These are phyloP conservation scores for Circaetus cinerascens DNA, from an alignment of 2,113 vertebrate genomes.

Conservation along the genomic window DNA sequence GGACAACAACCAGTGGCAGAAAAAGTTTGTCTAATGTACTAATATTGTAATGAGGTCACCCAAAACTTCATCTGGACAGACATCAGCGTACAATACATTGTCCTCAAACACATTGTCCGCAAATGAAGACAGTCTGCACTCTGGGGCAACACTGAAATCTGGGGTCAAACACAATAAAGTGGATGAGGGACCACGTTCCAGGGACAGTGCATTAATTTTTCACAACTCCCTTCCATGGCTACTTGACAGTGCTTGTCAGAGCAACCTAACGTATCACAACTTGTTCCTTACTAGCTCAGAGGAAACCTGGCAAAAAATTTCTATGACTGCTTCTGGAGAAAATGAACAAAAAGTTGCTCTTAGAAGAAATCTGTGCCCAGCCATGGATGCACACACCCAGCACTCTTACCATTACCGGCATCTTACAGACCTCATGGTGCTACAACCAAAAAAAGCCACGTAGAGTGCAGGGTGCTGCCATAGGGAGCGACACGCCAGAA, in stretches of 20 bases:
- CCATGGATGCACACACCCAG: not conserved
- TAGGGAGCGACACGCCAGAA: not conserved
- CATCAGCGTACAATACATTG: not conserved
- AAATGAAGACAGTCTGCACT: not conserved
- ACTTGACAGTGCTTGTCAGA: not conserved
- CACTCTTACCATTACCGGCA: not conserved
- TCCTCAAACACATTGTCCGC: not conserved
- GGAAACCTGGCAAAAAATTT: not conserved
- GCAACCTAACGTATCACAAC: accelerated
- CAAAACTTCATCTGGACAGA: not conserved
- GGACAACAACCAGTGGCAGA: not conserved
- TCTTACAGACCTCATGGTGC: not conserved
- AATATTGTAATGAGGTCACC: not conserved
- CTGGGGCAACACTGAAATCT: not conserved
- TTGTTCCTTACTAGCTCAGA: not conserved
- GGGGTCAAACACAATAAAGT: not conserved
- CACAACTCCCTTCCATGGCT: not conserved
- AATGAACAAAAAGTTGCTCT: not conserved
- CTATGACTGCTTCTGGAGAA: not conserved
- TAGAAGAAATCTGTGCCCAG: not conserved
- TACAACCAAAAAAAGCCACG: not conserved
- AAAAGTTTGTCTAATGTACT: not conserved
- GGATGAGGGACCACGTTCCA: not conserved
- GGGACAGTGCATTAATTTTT: not conserved
- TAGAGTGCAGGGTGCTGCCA: not conserved